These are phyloP conservation scores for Tupiocoris notatus DNA, from an alignment of 2,888 invertebrate species.

Conservation along the genomic window DNA sequence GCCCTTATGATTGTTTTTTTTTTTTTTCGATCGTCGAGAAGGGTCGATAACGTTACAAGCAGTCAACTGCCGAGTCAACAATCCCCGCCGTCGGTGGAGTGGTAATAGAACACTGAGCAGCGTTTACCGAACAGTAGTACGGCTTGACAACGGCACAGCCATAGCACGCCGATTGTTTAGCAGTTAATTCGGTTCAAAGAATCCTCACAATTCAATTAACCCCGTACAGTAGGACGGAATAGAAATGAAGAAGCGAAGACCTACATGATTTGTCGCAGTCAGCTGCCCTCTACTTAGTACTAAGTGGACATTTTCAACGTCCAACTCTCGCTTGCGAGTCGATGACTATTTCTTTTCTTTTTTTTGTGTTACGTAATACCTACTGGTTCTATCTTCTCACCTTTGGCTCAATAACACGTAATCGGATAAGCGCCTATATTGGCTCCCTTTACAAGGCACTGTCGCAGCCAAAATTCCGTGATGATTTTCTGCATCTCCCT, in stretches of 20 bases:
- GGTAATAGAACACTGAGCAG: not conserved
- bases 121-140: not conserved
- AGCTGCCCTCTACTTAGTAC: constrained; percentile 39
- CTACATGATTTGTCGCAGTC: constrained; percentile 40
- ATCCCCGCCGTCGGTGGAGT: not conserved
- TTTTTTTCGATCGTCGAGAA: too few relatives aligned
- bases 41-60: too few relatives aligned
- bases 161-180: constrained; percentile 30
- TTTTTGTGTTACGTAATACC: constrained; percentile 40
- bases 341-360: too few relatives aligned
- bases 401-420: constrained; percentile 4
- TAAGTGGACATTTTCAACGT: constrained; percentile 31
- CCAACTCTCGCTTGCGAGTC: not conserved
- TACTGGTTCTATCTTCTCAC: constrained; percentile 35
- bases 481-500: too few relatives aligned
- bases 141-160: not conserved
- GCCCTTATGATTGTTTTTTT: too few relatives aligned
- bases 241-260: constrained; percentile 25
- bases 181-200: constrained; percentile 25
- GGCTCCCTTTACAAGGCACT: too few relatives aligned
- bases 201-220: constrained; percentile 40
- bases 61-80: not conserved
- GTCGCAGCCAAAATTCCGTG: too few relatives aligned
- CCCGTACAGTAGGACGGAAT: not conserved
- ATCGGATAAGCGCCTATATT: too few relatives aligned